These are phyloP conservation scores for Lamellibrachia satsuma DNA, from an alignment of 2,888 invertebrate genomes.

Conservation along the genomic window DNA sequence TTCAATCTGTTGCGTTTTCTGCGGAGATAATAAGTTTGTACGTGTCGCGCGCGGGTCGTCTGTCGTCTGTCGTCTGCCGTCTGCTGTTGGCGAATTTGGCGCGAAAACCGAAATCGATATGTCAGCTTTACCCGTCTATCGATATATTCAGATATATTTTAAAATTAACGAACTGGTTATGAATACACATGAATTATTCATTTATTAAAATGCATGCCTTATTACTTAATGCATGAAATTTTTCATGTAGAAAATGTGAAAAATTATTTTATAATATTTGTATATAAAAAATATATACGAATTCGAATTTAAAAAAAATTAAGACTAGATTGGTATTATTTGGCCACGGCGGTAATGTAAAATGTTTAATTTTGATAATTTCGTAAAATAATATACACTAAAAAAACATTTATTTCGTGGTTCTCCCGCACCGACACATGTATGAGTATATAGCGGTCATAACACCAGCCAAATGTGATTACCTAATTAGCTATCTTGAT, in stretches of 20 bases:
- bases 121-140: too few relatives aligned
- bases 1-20: constrained; percentile 17
- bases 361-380: background rate
- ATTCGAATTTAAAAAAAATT: too few relatives aligned
- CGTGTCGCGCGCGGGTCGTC: constrained; percentile 6
- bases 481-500: background rate
- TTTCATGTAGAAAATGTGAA: too few relatives aligned
- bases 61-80: background rate
- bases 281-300: too few relatives aligned
- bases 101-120: background rate
- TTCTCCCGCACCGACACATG: background rate
- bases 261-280: too few relatives aligned
- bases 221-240: too few relatives aligned
- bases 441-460: too few relatives aligned
- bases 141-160: too few relatives aligned
- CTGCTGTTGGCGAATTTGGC: background rate
- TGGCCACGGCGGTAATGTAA: background rate
- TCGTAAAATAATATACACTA: background rate
- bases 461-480: background rate
- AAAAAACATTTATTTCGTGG: background rate
- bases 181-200: too few relatives aligned
- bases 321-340: background rate
- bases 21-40: constrained; percentile 17
- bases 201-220: too few relatives aligned
- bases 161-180: too few relatives aligned